Evolutionary conservation across 2,113 vertebrate genomes (phyloP), one percentile per base, ranked within the genome.

Genomic region (Ellobius talpinus): DNA sequence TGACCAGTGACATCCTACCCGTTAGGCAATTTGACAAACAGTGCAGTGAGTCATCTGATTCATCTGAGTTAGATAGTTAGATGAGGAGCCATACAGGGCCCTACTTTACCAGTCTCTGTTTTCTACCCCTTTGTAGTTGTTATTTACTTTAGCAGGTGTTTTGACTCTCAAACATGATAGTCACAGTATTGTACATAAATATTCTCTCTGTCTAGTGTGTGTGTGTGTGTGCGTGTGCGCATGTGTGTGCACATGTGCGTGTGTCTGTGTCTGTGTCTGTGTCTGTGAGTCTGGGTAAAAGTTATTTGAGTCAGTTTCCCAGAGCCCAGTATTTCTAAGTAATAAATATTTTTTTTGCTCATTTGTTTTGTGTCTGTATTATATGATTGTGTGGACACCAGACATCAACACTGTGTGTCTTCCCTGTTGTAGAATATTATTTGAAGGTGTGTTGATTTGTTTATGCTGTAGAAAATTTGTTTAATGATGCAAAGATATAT

Each of bases 231-330:
- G 36, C 19, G 8, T 79, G 47, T 79, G 55, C 1, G 24, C 26
- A 8, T 8, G 3, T 42, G 70, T 73, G 70, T 39, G n/a, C n/a
- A n/a, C n/a, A n/a, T 72, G 17, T 72, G 36, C n/a, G 36, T 33
- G 8, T 79, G 47, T 79, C 3, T 50, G 3, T 50, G 7, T 33
- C 2, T 7, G 14, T 72, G 36, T 29, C 4, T 76, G 73, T 42
- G 39, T 42, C 39, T 74, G 74, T 78, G 45, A 17, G 14, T 50
- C 0, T 47, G 31, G 17, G 8, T 19, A 33, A 33, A 33, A 86
- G 16, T 94, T 61, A 87, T 33, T 93, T 93, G 50, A 77, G 76
- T 86, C 52, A 73, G 19, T 93, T 95, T 24, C 19, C 29, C n/a
- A 93, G 74, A 86, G 42, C 26, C 17, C 23, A 70, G 5, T 55